Evolutionary conservation across 2,113 vertebrate genomes (phyloP), one percentile per base, ranked within the genome.

Genomic region (Hemichromis elongatus): DNA sequence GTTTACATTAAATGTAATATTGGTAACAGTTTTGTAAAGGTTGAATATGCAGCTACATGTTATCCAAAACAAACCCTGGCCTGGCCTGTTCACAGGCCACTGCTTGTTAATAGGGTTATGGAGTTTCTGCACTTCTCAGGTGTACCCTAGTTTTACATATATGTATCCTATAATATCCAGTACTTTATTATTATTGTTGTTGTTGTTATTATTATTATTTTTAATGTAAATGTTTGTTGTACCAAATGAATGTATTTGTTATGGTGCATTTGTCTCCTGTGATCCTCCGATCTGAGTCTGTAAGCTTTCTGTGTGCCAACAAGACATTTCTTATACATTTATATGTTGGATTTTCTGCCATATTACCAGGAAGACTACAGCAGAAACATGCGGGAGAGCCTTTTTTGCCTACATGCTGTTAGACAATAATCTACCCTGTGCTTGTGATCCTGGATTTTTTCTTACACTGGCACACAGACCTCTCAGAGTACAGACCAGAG

Each of bases 201-300:
- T 63, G 0, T 63, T 57, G 0, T 57, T 37, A 0, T 63, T n/a
- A 6, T 59, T 24, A 55, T 55, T 26, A 52, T n/a, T 52, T 54
- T 86, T 18, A 63, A n/a, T 57, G 21, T 52, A 47, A 37, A 5
- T 57, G 28, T 68, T 79, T 11, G 21, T 80, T 4, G 55, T 35
- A 87, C 89, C 79, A 53, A 79, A 81, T 92, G 90, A 92, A 90
- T 93, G 89, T 93, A 89, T 89, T 86, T 89, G 53, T 55, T 77
- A 45, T 66, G 81, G 81, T 92, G 83, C 83, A 37, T 77, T 68
- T 66, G 73, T 33, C 28, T 83, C 68, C 5, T 13, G 35, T 73
- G 19, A 80, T 77, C 42, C 66, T 85, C 77, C 55, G 3, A 63
- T 66, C 68, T 57, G 63, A 79, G 53, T 79, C 80, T 79, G 45